These are phyloP conservation scores for Tenthredo scrophulariae DNA, from an alignment of 2,888 invertebrate genomes.

Conservation along the genomic window DNA sequence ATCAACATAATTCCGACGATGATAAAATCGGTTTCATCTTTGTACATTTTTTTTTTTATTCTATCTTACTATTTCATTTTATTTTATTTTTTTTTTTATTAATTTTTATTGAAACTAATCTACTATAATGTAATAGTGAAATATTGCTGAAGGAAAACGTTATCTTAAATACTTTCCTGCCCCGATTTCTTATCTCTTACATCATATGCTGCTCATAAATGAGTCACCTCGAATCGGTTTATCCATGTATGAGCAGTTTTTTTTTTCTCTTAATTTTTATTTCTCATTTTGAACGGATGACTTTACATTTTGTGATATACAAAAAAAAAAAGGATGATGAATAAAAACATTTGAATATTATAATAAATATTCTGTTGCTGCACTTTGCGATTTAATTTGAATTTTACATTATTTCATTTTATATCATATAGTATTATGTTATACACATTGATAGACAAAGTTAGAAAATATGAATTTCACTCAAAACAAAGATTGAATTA, in stretches of 20 bases:
- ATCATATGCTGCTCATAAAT: background rate
- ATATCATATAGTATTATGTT: background rate
- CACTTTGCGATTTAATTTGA: background rate
- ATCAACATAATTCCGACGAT: background rate
- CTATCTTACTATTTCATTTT: background rate
- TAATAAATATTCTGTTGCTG: background rate
- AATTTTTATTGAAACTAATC: background rate
- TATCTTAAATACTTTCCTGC: slow-evolving; percentile 37
- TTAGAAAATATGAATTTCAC: background rate
- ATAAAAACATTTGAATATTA: background rate
- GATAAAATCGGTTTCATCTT: background rate
- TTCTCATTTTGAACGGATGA: background rate
- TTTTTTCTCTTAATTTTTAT: background rate
- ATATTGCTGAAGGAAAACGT: slow-evolving; percentile 14
- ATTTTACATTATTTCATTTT: background rate
- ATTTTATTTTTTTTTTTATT: background rate
- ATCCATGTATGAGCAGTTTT: background rate
- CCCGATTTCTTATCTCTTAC: slow-evolving; percentile 45
- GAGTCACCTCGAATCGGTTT: slow-evolving; percentile 1
- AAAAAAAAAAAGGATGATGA: background rate
- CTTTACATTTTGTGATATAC: background rate
- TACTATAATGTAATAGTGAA: background rate
- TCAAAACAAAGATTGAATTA: slow-evolving; percentile 1
- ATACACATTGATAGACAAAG: background rate
- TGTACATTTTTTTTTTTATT: background rate